Evolutionary conservation across 2,113 vertebrate genomes (phyloP).

Genomic region (Bagarius yarrelli): DNA sequence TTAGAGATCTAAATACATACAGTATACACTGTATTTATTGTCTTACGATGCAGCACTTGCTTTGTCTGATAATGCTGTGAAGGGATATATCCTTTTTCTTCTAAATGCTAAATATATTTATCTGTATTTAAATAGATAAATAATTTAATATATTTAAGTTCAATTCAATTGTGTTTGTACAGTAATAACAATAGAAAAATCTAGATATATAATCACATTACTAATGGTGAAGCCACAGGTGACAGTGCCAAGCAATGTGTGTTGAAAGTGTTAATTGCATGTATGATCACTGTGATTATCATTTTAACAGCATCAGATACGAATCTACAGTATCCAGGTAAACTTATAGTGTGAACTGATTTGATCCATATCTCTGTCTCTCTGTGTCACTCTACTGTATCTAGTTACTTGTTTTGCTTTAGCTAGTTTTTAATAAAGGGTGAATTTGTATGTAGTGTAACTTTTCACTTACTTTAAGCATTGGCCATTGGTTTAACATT

Average conservation of each 20-base stretch:
- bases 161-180: not conserved
- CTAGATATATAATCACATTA: not conserved
- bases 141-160: not conserved
- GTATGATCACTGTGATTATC: not conserved
- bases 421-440: not conserved
- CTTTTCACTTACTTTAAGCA: not conserved
- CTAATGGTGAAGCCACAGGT: not conserved
- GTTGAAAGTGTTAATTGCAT: too few relatives aligned
- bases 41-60: not conserved
- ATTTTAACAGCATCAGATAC: not conserved
- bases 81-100: not conserved
- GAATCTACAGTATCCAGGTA: not conserved
- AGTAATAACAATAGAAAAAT: not conserved
- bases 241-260: not conserved
- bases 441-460: not conserved
- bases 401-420: not conserved
- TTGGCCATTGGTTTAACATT: not conserved
- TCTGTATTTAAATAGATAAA: not conserved
- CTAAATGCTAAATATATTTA: not conserved
- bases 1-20: not conserved
- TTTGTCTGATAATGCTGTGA: too few relatives aligned
- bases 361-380: not conserved
- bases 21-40: not conserved
- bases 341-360: not conserved
- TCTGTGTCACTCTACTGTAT: not conserved